Conservation (phyloP, 1,140 invertebrate species). For the Drosophila jambulina region DNA sequence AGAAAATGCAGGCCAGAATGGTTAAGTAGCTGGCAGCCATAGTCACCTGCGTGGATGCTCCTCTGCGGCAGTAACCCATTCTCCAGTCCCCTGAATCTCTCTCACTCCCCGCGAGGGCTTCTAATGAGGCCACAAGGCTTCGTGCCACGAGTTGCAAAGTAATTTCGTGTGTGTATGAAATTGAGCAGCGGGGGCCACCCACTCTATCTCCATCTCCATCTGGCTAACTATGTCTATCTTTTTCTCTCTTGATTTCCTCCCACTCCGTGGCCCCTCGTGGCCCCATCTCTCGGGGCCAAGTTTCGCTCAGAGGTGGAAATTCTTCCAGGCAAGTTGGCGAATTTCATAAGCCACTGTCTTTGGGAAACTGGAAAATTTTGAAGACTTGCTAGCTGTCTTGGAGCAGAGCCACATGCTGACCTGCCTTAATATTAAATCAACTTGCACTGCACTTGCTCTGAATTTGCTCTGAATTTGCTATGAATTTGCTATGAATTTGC, state of each 20-base stretch:
- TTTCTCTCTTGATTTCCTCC: conserved; percentile 5
- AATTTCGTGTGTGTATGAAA: conserved; percentile 55
- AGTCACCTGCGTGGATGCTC: conserved; percentile 29
- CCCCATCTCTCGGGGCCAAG: conserved; percentile 7
- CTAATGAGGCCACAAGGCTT: conserved; percentile 63
- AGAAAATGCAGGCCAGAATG: conserved; percentile 43
- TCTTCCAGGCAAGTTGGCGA: conserved; percentile 37
- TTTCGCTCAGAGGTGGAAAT: conserved; percentile 14
- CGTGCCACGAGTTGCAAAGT: conserved; percentile 61
- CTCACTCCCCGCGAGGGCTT: conserved; percentile 9
- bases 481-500: too few relatives aligned
- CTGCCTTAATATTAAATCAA: not conserved
- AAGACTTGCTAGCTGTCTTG: not conserved
- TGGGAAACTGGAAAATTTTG: not conserved
- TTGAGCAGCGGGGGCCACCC: conserved; percentile 28
- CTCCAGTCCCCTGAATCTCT: not conserved
- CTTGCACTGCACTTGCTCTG: not conserved
- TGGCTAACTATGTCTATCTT: not conserved
- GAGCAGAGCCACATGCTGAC: not conserved
- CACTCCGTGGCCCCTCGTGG: not conserved
- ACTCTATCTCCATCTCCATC: conserved; percentile 12
- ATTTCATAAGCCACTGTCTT: conserved; percentile 6
- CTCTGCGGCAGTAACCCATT: not conserved
- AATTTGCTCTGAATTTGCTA: too few relatives aligned
- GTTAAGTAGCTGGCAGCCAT: conserved; percentile 29